Percentiles rank a stretch among this genome's conserved stretches.
Conservation (phyloP, 2,888 invertebrate genomes). For the Scrobipalpa atriplicella region DNA sequence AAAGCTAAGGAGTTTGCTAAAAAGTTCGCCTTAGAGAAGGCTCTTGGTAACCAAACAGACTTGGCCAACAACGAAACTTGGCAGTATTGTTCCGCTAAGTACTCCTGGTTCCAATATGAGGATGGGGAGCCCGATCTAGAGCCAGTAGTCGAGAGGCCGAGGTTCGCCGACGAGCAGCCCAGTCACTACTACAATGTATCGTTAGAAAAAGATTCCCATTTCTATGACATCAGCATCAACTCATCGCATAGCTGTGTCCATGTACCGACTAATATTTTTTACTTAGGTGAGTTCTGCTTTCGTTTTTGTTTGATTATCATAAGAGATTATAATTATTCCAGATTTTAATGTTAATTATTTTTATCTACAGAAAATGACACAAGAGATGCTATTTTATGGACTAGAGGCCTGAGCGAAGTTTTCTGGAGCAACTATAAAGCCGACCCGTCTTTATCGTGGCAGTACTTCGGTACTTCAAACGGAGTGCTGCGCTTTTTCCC, state of each 20-base stretch:
- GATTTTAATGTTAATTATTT: neutral
- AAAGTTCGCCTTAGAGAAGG: constrained; percentile 73
- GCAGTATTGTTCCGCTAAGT: constrained; percentile 92
- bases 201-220: constrained; percentile 89
- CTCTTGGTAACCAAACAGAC: constrained; percentile 55
- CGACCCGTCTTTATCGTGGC: constrained; percentile 97
- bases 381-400: constrained; percentile 89
- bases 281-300: constrained; percentile 81
- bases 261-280: constrained; percentile 96
- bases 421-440: constrained; percentile 93
- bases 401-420: constrained; percentile 90
- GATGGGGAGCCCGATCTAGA: constrained; percentile 35
- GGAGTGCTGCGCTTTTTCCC: constrained; percentile 98
- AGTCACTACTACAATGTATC: constrained; percentile 79
- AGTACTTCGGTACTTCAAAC: constrained; percentile 97
- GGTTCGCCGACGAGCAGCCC: constrained; percentile 60
- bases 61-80: constrained; percentile 57
- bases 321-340: neutral
- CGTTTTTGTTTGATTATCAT: neutral
- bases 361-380: constrained; percentile 64
- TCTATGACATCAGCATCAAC: constrained; percentile 92
- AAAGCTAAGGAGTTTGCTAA: constrained; percentile 88
- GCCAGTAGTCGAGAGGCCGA: constrained; percentile 44
- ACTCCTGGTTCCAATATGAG: constrained; percentile 79
- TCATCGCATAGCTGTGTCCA: constrained; percentile 93